Base-by-base conservation (phyloP, 2,888 invertebrate genomes). In the Orthosia gothica region DNA sequence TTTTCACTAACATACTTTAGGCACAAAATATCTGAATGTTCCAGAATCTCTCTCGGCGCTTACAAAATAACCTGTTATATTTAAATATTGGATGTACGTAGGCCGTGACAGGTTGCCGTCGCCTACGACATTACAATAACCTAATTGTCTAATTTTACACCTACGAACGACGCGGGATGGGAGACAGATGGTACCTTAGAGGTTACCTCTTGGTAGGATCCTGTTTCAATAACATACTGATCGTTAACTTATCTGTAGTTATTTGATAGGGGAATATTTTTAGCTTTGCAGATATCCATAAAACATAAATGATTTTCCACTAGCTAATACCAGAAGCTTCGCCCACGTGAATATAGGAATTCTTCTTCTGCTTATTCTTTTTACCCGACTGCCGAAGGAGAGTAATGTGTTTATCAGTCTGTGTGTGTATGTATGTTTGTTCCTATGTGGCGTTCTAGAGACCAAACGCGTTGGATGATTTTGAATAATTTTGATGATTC, bases 1-100 rank as follows among this genome's bases (percentile, higher is more conserved):
- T 55, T 64, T 45, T 50, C 20, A 72, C 55, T 72, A 16, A 13
- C 49, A 45, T 65, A 69, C 50, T n/a, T 32, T 58, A 13, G 13
- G 1, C 65, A 55, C 18, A 59, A 63, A 26, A 59, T 20, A 5
- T 13, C 18, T 59, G 54, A 49, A 50, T 47, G 26, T 59, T 47
- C 9, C 58, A 64, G 23, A 68, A 52, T 47, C 74, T 68, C 47
- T 70, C 54, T 13, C 23, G 20, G 32, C 18, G 58, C 71, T 80
- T 76, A 66, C 61, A 80, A 79, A 80, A 80, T 76, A 80, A 80
- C 80, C 71, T 57, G 80, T 80, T 80, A 57, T 61, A 80, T 80
- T 80, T 71, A 80, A 76, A 80, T 80, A 76, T 76, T 64, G 18
- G 59, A 55, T 58, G 52, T 55, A 80, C 77, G 81, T 81, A 77